Evolutionary conservation across 2,797 vertebrate genomes (phyloP).

Genomic region (Tiaroga cobitis): DNA sequence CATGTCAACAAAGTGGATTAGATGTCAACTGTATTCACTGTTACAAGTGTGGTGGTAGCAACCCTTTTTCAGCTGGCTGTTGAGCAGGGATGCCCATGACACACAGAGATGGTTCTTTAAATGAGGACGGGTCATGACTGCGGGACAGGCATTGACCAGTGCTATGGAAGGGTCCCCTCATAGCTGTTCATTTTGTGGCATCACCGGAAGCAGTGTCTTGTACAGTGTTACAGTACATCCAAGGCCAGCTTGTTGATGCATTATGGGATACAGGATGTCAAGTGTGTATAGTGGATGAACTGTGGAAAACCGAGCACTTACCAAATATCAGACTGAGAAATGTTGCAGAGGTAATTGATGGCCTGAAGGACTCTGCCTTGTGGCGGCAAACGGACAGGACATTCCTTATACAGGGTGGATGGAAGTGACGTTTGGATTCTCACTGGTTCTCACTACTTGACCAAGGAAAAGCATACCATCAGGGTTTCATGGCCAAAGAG

Average conservation of each 20-base stretch:
- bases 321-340: background rate
- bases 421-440: background rate
- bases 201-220: background rate
- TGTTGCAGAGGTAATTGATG: background rate
- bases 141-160: too few relatives aligned
- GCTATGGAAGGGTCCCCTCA: too few relatives aligned
- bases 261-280: slow-evolving; percentile 16
- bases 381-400: too few relatives aligned
- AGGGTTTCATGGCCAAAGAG: background rate
- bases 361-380: background rate
- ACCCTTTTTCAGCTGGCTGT: too few relatives aligned
- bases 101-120: too few relatives aligned
- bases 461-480: background rate
- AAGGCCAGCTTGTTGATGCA: background rate
- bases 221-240: background rate
- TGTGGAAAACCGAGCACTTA: background rate
- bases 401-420: background rate
- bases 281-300: background rate
- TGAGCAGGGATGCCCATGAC: too few relatives aligned
- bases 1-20: too few relatives aligned
- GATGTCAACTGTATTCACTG: too few relatives aligned
- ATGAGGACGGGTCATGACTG: too few relatives aligned
- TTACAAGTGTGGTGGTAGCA: too few relatives aligned
- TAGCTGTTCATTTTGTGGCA: too few relatives aligned
- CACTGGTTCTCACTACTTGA: too few relatives aligned